Evolutionary conservation across 2,113 vertebrate genomes (phyloP), one percentile per base, ranked within the genome.

Genomic region (Engraulis encrasicolus): DNA sequence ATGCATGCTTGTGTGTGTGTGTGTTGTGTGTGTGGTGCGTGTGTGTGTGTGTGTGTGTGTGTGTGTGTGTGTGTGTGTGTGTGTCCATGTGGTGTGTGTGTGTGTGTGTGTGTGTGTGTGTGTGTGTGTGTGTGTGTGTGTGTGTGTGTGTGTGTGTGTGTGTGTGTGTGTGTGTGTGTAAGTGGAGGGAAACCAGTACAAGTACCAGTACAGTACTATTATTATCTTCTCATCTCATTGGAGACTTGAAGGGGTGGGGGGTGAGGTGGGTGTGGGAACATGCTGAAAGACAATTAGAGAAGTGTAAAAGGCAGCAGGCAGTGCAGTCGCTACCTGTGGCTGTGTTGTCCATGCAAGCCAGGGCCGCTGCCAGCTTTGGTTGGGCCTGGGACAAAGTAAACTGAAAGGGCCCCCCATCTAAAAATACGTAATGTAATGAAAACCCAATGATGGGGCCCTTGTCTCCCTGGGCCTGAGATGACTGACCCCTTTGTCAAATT

Each of bases 311-410:
- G 18, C 58, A 45, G 50, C 49, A 52, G 61, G 23, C 58, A 45
- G 74, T 66, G 36, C 74, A 31, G 78, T 78, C 78, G 31, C 20
- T 5, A 79, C 38, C 50, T 50, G 19, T 58, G 50, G 79, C 48
- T 36, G 61, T 48, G 20, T 81, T 81, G 66, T 61, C 61, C 82
- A 34, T 49, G 79, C 82, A 78, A 23, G 49, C 61, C 7, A n/a
- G n/a, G n/a, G n/a, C n/a, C n/a, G n/a, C n/a, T n/a, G n/a, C n/a
- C n/a, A n/a, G n/a, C n/a, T n/a, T n/a, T n/a, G n/a, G n/a, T n/a
- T n/a, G n/a, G n/a, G n/a, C n/a, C n/a, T n/a, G n/a, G n/a, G n/a
- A n/a, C n/a, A n/a, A n/a, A n/a, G n/a, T n/a, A n/a, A n/a, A n/a
- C n/a, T n/a, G n/a, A n/a, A n/a, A n/a, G n/a, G n/a, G n/a, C n/a